Evolutionary conservation across 2,113 vertebrate species (phyloP), one percentile per base, ranked within the genome.

Genomic region (Sorex araneus): DNA sequence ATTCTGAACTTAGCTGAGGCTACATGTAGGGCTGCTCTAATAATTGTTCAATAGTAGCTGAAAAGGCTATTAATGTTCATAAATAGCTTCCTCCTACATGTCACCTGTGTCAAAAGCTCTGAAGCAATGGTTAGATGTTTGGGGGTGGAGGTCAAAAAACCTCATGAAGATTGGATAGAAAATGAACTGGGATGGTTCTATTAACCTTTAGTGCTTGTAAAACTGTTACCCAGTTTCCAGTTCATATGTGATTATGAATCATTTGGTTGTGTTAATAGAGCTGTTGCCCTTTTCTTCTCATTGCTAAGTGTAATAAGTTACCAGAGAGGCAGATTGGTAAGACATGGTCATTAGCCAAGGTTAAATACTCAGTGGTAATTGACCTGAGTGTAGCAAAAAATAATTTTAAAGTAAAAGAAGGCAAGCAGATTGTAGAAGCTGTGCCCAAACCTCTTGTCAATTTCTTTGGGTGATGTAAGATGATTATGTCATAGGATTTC

Each of bases 261-360:
- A 89, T 32, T 77, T 84, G 81, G 92, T 92, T 93, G 77, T 89
- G 75, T 95, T 90, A 97, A 89, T 75, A 94, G 30, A 25, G 74
- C 73, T 80, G 23, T 90, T 94, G 87, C 93, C 91, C 95, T 97
- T 95, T 96, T 89, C 92, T 84, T 82, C 87, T 97, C 73, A 83
- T 87, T 93, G 76, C 0, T 86, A 91, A 88, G 84, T 32, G 45
- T 71, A 96, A 90, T 70, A 89, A 91, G 90, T 87, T 94, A 91
- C 50, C 3, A 3, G 87, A 93, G 45, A 96, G 32, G 54, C 76
- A 91, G 34, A 70, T 57, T 10, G 54, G 50, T 47, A 84, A 87
- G 47, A 81, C 12, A 36, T 47, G 60, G 70, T 84, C 4, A 0
- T 91, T 89, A 90, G 77, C 34, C 16, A 43, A 64, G 70, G 77